Conservation (phyloP, 2,888 invertebrate genomes). For the Drosophila ustulata region DNA sequence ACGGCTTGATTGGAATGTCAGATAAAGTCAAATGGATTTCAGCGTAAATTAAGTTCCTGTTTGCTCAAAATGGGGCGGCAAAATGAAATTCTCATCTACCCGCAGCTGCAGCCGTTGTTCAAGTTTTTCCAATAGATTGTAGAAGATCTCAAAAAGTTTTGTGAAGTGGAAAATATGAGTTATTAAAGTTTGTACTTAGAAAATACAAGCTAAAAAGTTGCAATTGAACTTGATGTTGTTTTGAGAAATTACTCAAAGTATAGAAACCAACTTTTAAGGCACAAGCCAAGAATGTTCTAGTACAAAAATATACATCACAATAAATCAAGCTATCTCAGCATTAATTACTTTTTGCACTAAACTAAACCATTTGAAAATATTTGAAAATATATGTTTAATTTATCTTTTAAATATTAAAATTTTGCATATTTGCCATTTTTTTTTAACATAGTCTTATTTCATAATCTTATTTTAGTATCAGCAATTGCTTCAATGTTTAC, state of each 20-base stretch:
- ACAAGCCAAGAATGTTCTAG: not conserved
- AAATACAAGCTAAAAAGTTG: not conserved
- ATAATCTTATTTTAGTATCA: too few species aligned
- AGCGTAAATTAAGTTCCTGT: slow-evolving; percentile 76
- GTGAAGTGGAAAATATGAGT: slow-evolving; percentile 1
- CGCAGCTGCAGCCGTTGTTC: slow-evolving; percentile 54
- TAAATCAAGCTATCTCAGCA: not conserved
- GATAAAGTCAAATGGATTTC: slow-evolving; percentile 83
- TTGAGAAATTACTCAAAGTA: not conserved
- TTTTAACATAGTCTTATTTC: too few species aligned
- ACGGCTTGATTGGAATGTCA: slow-evolving; percentile 83
- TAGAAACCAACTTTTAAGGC: not conserved
- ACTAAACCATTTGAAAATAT: not conserved
- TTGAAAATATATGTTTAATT: too few species aligned
- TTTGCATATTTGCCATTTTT: too few species aligned
- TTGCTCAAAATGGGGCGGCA: slow-evolving; percentile 51
- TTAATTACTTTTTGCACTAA: not conserved
- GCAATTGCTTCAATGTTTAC: too few species aligned
- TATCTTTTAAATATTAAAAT: too few species aligned
- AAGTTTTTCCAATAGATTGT: slow-evolving; percentile 49
- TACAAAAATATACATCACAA: not conserved
- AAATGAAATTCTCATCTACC: slow-evolving; percentile 56
- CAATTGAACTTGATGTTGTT: not conserved
- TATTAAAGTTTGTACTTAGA: not conserved
- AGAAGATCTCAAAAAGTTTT: slow-evolving; percentile 50